Base-by-base conservation (phyloP, 2,888 invertebrate genomes). In the Conchocele bisecta region DNA sequence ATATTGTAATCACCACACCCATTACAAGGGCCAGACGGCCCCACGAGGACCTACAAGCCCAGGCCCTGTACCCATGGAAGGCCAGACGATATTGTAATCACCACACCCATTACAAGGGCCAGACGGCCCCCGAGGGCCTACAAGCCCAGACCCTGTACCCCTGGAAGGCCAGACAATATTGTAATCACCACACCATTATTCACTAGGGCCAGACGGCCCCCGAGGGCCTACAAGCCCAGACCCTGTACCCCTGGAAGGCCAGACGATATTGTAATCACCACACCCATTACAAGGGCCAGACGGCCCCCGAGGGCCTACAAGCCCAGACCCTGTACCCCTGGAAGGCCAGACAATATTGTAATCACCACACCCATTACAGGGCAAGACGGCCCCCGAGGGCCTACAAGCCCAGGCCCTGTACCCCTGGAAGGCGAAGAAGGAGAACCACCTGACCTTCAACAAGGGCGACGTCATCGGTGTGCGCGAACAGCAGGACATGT, bases 401-500 rank as follows among this genome's bases (percentile, higher is more conserved):
- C 71, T 92, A 42, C 91, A 92, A 83, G 93, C 92, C 2, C 91
- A 92, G 65, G 92, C 93, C 2, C 82, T 93, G 59, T 94, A 93
- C 86, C 92, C 93, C 15, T 94, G 94, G 92, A 92, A 92, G 81
- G 94, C 94, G 15, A 92, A 93, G 46, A 93, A 93, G 80, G 92
- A 93, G 53, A 93, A 93, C 78, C 94, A 94, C 84, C 89, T 94
- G 58, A 92, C 93, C 0, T 94, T 94, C 83, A 92, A 92, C 68
- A 94, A 94, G 87, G 94, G 94, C 59, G 94, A 94, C 81, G 85
- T 91, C 20, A 93, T 94, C 66, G 91, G 89, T 65, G 93, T 94
- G 24, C 91, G 92, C 61, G 94, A 94, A 83, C 93, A 94, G 85
- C 91, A 94, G 91, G 93, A 93, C 60, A 93, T 93, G 89, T 94